Conservation (phyloP, 1,140 invertebrate genomes). For the Lordiphosa mommai region DNA sequence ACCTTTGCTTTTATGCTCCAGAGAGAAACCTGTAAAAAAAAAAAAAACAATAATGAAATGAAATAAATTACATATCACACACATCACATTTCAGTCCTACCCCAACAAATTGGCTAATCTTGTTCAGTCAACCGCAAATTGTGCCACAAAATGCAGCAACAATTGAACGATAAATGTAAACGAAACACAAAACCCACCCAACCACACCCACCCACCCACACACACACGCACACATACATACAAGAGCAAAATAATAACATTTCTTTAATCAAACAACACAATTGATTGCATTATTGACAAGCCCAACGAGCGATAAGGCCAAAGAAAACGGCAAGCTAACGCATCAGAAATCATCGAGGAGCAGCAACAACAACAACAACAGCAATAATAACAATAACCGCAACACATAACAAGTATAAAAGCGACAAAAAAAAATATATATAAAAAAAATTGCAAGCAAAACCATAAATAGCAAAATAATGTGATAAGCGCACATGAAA, state of each 20-base stretch:
- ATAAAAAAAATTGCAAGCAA: conserved; percentile 46
- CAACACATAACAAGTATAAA: conserved; percentile 17
- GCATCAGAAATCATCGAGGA: not conserved
- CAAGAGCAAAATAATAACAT: conserved; percentile 37
- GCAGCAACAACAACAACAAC: conserved; percentile 10
- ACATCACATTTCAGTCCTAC: conserved; percentile 1
- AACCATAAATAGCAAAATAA: conserved; percentile 69
- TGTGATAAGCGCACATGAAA: conserved; percentile 65
- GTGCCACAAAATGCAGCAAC: conserved; percentile 28
- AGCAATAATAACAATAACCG: conserved; percentile 30
- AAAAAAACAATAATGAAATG: too few relatives aligned
- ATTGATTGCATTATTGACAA: conserved; percentile 57
- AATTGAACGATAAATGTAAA: conserved; percentile 35
- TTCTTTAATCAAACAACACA: conserved; percentile 49
- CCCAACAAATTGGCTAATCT: not conserved
- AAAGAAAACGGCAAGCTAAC: not conserved
- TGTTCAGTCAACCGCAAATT: conserved; percentile 10
- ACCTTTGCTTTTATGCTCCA: too few relatives aligned
- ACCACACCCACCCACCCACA: conserved; percentile 1
- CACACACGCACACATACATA: not conserved
- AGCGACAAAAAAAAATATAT: conserved; percentile 19
- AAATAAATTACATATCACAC: not conserved
- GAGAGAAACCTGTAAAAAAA: too few relatives aligned
- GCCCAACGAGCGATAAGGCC: conserved; percentile 33
- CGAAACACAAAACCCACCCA: not conserved